Evolutionary conservation across 2,113 vertebrate species (phyloP).

Genomic region (Coturnix japonica): DNA sequence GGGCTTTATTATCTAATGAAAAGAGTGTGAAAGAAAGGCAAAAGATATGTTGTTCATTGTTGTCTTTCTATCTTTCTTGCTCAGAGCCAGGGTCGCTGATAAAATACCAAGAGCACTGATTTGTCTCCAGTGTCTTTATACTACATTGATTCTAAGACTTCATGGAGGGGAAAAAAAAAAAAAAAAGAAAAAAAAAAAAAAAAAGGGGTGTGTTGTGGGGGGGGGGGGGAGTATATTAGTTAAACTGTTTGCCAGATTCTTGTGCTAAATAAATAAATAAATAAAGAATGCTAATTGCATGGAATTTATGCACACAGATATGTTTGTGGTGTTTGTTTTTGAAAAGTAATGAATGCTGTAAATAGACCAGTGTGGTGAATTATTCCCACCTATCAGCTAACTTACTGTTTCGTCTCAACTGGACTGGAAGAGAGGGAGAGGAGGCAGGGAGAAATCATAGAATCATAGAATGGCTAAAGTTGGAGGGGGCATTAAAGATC

Average conservation of each 20-base stretch:
- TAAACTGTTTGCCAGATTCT: not conserved
- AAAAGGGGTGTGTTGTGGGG: too few relatives aligned
- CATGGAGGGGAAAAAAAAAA: not conserved
- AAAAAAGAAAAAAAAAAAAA: too few relatives aligned
- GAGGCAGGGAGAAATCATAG: too few relatives aligned
- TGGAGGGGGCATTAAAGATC: too few relatives aligned
- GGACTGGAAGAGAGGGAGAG: not conserved
- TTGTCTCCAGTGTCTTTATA: not conserved
- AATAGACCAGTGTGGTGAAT: not conserved
- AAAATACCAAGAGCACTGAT: not conserved
- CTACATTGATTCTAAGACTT: not conserved
- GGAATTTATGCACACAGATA: not conserved
- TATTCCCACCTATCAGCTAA: not conserved
- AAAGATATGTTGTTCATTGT: not conserved
- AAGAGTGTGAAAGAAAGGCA: not conserved
- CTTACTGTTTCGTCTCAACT: not conserved
- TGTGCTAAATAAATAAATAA: too few relatives aligned
- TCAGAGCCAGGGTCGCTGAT: not conserved
- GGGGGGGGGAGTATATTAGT: rapidly evolving
- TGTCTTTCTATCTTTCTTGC: not conserved
- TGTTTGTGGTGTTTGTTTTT: not conserved
- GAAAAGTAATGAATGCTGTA: not conserved
- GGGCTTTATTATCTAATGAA: not conserved
- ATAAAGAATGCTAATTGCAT: not conserved
- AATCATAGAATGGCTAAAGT: too few relatives aligned